phyloP scores from a whole-genome alignment of 1,140 invertebrate species.

The Leucophenga varia region DNA sequence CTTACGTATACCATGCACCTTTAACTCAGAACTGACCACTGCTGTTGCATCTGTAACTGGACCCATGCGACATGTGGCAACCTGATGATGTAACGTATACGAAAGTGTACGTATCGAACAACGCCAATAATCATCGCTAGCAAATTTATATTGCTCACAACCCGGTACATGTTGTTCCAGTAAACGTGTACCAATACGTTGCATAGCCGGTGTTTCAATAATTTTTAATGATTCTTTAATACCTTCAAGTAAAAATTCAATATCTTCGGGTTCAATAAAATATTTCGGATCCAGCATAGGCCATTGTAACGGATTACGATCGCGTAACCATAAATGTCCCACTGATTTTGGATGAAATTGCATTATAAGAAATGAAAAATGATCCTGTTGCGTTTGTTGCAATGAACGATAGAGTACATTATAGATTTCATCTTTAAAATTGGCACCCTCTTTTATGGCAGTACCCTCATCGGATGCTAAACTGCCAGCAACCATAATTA shows the following conservation, averaged over 20 bases:
- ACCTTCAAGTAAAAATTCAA: conserved; percentile 68
- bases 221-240: conserved; percentile 67
- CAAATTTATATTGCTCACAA: conserved; percentile 61
- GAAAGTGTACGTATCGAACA: conserved; percentile 68
- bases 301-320: conserved; percentile 71
- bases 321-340: conserved; percentile 67
- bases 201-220: conserved; percentile 63
- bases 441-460: conserved; percentile 60
- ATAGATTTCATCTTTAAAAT: conserved; percentile 63
- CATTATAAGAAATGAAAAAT: conserved; percentile 70
- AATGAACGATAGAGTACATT: conserved; percentile 61
- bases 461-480: conserved; percentile 67
- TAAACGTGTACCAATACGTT: conserved; percentile 62
- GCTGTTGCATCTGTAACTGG: conserved; percentile 65
- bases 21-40: conserved; percentile 74
- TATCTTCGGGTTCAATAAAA: conserved; percentile 66
- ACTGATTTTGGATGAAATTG: conserved; percentile 73
- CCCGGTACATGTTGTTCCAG: conserved; percentile 63
- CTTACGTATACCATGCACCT: conserved; percentile 69
- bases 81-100: conserved; percentile 70
- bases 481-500: conserved; percentile 61
- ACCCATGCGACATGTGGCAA: conserved; percentile 79
- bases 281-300: conserved; percentile 77
- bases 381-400: conserved; percentile 59
- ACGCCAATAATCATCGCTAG: conserved; percentile 69